Percentiles rank a stretch among this genome's conserved stretches.
These are phyloP conservation scores for Chaetorhynchus papuensis DNA, from an alignment of 2,113 vertebrate species.

Conservation along the genomic window DNA sequence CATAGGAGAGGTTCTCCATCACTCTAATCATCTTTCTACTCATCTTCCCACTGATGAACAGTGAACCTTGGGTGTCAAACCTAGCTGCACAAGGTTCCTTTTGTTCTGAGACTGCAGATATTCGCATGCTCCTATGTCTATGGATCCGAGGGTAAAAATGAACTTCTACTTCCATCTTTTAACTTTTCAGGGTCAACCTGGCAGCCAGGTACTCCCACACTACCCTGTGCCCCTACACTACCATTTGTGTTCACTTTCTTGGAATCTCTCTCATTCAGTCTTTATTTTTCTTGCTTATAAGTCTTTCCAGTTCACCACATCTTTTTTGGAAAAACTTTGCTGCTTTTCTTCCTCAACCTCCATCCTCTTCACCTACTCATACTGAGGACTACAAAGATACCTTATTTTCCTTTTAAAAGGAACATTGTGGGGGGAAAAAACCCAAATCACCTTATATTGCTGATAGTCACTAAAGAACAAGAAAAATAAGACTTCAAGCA, in stretches of 20 bases:
- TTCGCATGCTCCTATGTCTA: neutral
- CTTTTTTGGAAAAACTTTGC: neutral
- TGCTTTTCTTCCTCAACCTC: neutral
- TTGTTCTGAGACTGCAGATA: neutral
- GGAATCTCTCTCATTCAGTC: neutral
- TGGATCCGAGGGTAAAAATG: neutral
- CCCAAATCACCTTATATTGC: fast-evolving
- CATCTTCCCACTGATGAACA: neutral
- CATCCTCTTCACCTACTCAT: neutral
- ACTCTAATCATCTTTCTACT: neutral
- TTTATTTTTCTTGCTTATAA: neutral
- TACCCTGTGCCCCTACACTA: neutral
- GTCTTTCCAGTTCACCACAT: neutral
- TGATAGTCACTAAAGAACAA: neutral
- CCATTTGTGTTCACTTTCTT: neutral
- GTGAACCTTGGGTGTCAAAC: neutral
- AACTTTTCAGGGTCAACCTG: neutral
- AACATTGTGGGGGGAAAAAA: neutral
- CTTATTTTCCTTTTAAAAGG: neutral
- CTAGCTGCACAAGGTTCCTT: neutral
- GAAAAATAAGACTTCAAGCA: neutral
- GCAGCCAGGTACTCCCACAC: neutral
- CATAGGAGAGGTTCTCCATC: neutral
- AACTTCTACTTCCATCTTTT: neutral
- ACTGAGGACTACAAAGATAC: neutral